Percentiles rank a stretch among this genome's conserved stretches.
phyloP scores from a whole-genome alignment of 2,113 vertebrate genomes.

The Oreochromis niloticus region DNA sequence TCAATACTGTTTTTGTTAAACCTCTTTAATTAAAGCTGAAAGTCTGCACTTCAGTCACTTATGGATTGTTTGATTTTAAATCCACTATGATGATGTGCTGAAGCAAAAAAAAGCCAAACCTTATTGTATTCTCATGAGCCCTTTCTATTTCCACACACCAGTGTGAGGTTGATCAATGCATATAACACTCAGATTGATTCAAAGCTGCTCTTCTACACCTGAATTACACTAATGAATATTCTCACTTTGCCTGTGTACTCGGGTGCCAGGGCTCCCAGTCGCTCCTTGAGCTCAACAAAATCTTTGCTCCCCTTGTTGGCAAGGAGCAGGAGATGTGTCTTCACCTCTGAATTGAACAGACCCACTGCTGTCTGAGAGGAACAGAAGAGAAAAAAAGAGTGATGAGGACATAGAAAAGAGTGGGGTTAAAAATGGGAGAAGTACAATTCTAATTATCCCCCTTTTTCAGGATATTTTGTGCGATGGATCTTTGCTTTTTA shows the following conservation, averaged over 20 bases:
- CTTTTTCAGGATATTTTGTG: neutral
- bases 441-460: neutral
- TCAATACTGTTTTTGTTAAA: neutral
- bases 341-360: slow-evolving; percentile 80
- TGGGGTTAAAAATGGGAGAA: neutral
- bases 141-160: neutral
- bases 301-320: slow-evolving; percentile 75
- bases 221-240: neutral
- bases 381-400: neutral
- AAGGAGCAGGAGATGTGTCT: slow-evolving; percentile 84
- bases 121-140: neutral
- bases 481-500: neutral
- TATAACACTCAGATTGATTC: neutral
- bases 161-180: neutral
- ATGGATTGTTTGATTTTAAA: neutral
- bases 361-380: slow-evolving; percentile 77
- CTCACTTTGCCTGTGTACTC: slow-evolving; percentile 82
- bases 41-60: neutral
- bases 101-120: neutral
- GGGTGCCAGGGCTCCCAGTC: slow-evolving; percentile 68
- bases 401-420: neutral
- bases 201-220: neutral
- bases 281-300: slow-evolving; percentile 60
- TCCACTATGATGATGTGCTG: neutral
- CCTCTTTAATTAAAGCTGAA: neutral